phyloP scores from a whole-genome alignment of 2,113 vertebrate genomes.

The Antigone vipio region DNA sequence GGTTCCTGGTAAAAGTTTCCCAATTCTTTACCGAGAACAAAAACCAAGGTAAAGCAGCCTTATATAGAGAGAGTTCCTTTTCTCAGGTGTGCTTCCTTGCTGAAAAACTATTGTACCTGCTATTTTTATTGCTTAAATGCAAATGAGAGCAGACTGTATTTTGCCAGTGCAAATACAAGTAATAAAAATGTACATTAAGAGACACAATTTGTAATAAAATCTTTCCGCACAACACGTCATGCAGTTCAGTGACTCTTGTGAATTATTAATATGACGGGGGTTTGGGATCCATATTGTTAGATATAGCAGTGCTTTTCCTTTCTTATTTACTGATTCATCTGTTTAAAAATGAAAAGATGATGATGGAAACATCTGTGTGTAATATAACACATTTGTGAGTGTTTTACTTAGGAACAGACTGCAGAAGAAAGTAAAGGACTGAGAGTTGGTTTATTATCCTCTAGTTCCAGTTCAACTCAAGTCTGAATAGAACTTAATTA shows the following conservation, averaged over 20 bases:
- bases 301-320: background rate
- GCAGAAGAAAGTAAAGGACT: background rate
- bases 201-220: background rate
- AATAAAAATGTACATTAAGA: background rate
- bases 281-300: background rate
- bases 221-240: background rate
- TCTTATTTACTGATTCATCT: background rate
- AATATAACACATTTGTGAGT: background rate
- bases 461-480: background rate
- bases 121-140: background rate
- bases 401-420: background rate
- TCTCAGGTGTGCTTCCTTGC: background rate
- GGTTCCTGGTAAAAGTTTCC: background rate
- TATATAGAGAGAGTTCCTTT: background rate
- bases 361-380: background rate
- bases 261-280: slow-evolving; percentile 5
- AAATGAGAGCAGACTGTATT: background rate
- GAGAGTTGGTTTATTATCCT: background rate
- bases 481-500: background rate
- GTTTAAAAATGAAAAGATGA: background rate
- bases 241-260: slow-evolving; percentile 30
- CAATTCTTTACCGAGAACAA: background rate
- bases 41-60: background rate
- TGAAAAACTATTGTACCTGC: background rate
- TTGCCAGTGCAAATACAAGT: background rate